Evolutionary conservation across 2,113 vertebrate species (phyloP).

Genomic region (Macaca nemestrina): DNA sequence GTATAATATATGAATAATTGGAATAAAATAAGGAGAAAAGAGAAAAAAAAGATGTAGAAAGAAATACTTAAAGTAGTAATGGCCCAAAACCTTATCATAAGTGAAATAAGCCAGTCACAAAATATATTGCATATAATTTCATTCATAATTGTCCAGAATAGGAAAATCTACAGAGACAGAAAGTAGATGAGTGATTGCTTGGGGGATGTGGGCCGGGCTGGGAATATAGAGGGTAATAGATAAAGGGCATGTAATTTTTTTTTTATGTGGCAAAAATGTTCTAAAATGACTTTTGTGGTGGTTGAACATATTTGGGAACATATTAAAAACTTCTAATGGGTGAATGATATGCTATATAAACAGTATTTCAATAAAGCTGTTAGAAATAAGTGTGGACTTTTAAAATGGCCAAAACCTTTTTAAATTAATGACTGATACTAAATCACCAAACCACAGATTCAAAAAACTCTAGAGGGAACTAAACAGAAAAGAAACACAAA

Average conservation of each 20-base stretch:
- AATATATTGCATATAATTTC: neutral
- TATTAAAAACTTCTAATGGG: neutral
- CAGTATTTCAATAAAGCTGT: neutral
- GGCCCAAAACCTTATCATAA: neutral
- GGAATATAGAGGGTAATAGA: accelerated
- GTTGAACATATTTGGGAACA: neutral
- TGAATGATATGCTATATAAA: neutral
- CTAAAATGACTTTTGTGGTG: neutral
- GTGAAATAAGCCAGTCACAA: neutral
- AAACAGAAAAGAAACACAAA: neutral
- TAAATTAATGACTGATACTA: neutral
- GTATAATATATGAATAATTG: neutral
- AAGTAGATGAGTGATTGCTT: neutral
- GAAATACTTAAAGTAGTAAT: neutral
- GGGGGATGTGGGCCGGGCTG: accelerated
- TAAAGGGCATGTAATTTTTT: neutral
- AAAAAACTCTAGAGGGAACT: neutral
- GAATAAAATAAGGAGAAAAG: neutral
- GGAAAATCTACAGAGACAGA: neutral
- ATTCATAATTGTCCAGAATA: neutral
- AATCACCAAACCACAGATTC: neutral
- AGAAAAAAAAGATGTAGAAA: neutral
- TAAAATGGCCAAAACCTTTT: neutral
- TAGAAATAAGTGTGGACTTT: neutral
- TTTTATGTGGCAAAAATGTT: neutral